Base-by-base conservation (phyloP, 2,888 invertebrate species). In the Volucella zonaria region DNA sequence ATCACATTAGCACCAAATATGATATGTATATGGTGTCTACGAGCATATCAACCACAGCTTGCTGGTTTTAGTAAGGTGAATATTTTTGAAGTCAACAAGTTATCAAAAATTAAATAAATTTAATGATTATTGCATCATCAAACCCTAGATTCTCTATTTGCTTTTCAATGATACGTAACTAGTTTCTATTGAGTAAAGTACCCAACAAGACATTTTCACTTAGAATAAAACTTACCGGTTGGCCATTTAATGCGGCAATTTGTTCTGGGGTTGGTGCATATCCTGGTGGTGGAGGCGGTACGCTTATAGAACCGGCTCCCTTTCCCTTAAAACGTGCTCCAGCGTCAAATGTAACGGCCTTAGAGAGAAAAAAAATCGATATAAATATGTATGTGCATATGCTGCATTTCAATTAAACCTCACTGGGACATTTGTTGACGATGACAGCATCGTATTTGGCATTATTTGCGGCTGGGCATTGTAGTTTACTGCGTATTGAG, bases 271-370 rank as follows among this genome's bases (percentile, higher is more conserved):
- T 92, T 3, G 92, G 91, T 47, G 89, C 86, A 82, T 89, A 91
- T 0, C 92, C 92, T 0, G 92, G 92, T 2, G 92, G 92, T 8
- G 92, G 92, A 42, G 92, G 92, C 8, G 92, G 92, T 54, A 92
- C 88, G 10, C 87, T 88, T 47, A 91, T 88, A 6, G 89, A 88
- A 4, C 91, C 91, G 6, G 88, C 66, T 0, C 87, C 87, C 59
- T 87, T 83, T 3, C 88, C 88, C 31, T 87, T 86, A 66, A 88
- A 88, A 45, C 88, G 85, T 9, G 88, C 87, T 8, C 87, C 88
- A 10, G 87, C 74, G 79, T 88, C 88, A 58, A 87, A 88, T 40
- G 85, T 75, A 10, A 88, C 74, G 15, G 86, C 61, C 87, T 88
- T 10, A 14, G 40, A 51, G 2, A 62, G 10, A 45, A 45, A 54